Evolutionary conservation across 2,113 vertebrate species (phyloP).

Genomic region (Aleadryas rufinucha): DNA sequence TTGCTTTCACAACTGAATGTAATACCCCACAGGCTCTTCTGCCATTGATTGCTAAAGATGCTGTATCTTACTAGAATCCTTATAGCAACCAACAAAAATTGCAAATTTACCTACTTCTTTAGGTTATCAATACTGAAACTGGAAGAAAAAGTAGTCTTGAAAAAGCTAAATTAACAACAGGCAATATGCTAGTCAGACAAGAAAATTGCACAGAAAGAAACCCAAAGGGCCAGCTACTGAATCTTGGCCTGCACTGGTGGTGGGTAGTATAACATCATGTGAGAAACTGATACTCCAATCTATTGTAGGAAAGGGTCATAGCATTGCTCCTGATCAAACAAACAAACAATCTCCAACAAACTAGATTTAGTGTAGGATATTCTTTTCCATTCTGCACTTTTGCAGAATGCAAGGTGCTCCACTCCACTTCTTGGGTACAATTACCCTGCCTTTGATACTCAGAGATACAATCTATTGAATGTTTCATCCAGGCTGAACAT

Average conservation of each 20-base stretch:
- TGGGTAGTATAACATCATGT: rapidly evolving
- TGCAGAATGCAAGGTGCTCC: neutral
- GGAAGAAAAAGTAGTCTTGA: neutral
- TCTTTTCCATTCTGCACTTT: neutral
- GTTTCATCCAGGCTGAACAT: neutral
- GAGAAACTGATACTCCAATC: neutral
- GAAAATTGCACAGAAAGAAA: neutral
- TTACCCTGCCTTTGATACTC: neutral
- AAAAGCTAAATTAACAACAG: neutral
- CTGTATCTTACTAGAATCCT: neutral
- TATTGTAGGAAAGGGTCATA: neutral
- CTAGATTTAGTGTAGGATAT: neutral
- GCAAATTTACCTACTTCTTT: neutral
- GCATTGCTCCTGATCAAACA: neutral
- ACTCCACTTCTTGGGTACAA: neutral
- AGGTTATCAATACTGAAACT: neutral
- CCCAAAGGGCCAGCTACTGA: neutral
- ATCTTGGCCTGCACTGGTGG: neutral
- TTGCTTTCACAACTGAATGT: neutral
- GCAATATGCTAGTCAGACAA: neutral
- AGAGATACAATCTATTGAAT: neutral
- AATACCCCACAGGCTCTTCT: neutral
- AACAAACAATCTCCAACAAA: neutral
- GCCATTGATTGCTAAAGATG: neutral
- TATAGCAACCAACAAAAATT: neutral